Percentiles rank a stretch among this genome's conserved stretches.
Evolutionary conservation across 2,797 vertebrate species (phyloP).

Genomic region (Cichlasoma orientale): DNA sequence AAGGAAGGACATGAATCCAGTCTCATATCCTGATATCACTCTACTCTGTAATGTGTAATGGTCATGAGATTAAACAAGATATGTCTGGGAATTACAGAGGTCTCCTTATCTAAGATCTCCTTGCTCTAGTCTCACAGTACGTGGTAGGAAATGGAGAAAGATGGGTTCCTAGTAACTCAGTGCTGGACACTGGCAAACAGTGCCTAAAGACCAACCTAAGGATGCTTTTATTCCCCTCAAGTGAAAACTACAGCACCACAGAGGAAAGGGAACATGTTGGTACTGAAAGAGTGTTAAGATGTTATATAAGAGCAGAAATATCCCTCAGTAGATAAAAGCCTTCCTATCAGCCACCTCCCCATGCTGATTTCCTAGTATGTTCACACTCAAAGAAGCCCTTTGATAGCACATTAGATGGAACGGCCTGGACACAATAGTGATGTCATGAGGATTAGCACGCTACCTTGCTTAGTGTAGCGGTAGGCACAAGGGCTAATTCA

Average conservation of each 20-base stretch:
- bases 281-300: slow-evolving; percentile 73
- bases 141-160: slow-evolving; percentile 28
- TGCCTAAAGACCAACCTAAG: slow-evolving; percentile 52
- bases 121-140: slow-evolving; percentile 39
- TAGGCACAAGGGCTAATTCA: slow-evolving; percentile 70
- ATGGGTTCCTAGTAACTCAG: slow-evolving; percentile 29
- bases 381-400: slow-evolving; percentile 77
- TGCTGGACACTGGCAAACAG: slow-evolving; percentile 24
- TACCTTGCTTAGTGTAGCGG: slow-evolving; percentile 70
- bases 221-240: slow-evolving; percentile 64
- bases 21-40: slow-evolving; percentile 77
- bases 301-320: slow-evolving; percentile 77
- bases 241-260: slow-evolving; percentile 55
- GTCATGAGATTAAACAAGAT: slow-evolving; percentile 71
- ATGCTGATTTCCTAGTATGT: slow-evolving; percentile 71
- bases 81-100: slow-evolving; percentile 64
- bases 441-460: slow-evolving; percentile 81
- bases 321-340: slow-evolving; percentile 79
- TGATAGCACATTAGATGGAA: slow-evolving; percentile 81
- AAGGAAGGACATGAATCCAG: slow-evolving; percentile 76
- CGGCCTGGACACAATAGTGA: slow-evolving; percentile 78
- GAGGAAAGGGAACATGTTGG: slow-evolving; percentile 56
- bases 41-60: slow-evolving; percentile 61
- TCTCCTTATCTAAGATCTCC: slow-evolving; percentile 51
- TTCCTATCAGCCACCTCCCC: slow-evolving; percentile 72